These are phyloP conservation scores for Xylocampa areola DNA, from an alignment of 2,888 invertebrate genomes.

Conservation along the genomic window DNA sequence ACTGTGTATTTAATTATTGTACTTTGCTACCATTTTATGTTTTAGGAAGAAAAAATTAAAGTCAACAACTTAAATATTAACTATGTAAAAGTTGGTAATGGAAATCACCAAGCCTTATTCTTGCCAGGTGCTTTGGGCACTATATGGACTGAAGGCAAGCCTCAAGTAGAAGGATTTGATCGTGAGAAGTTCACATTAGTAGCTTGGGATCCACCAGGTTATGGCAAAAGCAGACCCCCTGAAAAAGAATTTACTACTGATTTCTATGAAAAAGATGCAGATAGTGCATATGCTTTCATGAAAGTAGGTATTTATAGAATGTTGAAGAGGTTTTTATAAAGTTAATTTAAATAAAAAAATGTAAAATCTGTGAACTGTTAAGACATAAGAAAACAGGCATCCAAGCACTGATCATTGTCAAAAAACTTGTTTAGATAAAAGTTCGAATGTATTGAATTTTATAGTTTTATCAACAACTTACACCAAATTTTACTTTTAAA, in stretches of 20 bases:
- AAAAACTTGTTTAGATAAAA: no score
- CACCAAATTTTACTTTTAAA: no score
- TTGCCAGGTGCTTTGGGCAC: conserved; percentile 95
- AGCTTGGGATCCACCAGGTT: conserved; percentile 96
- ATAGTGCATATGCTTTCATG: conserved; percentile 92
- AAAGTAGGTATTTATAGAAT: conserved; percentile 75
- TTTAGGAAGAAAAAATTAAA: conserved; percentile 91
- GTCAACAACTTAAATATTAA: conserved; percentile 90
- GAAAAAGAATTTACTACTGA: conserved; percentile 92
- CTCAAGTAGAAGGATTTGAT: conserved; percentile 92
- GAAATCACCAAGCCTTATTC: conserved; percentile 91
- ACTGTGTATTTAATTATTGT: background rate
- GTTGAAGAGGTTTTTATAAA: background rate
- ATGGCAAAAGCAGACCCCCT: conserved; percentile 95
- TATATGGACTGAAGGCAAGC: conserved; percentile 95
- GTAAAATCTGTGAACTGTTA: no score
- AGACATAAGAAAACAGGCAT: no score
- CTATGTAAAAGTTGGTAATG: conserved; percentile 90
- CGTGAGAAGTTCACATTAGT: conserved; percentile 91
- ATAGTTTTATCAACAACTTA: no score
- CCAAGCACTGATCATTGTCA: no score
- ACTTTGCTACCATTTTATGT: conserved; percentile 32
- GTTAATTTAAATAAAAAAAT: background rate
- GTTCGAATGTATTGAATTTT: no score
- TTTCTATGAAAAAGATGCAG: conserved; percentile 94